phyloP scores from a whole-genome alignment of 2,888 invertebrate genomes.

The Rotaria macrura region DNA sequence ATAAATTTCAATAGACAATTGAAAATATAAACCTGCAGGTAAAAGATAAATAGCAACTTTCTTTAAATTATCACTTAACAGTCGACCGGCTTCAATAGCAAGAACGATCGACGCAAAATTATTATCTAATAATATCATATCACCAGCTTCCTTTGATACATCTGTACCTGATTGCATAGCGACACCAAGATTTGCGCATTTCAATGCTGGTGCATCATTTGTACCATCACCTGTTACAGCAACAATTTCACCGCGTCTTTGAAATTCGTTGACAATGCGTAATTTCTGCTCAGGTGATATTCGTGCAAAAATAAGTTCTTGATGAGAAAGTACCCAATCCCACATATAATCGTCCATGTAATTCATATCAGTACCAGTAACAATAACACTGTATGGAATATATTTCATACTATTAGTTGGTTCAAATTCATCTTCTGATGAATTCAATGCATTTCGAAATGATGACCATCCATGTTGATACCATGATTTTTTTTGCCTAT shows the following conservation, averaged over 20 bases:
- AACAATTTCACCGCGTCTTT: constrained; percentile 20
- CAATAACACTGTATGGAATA: not conserved
- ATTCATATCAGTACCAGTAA: constrained; percentile 21
- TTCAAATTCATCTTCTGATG: not conserved
- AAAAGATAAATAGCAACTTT: constrained; percentile 28
- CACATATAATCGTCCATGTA: constrained; percentile 19
- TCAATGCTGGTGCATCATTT: constrained; percentile 29
- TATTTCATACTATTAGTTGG: not conserved
- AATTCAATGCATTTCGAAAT: not conserved
- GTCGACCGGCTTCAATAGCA: constrained; percentile 26
- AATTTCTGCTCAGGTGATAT: constrained; percentile 32
- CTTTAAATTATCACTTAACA: constrained; percentile 26
- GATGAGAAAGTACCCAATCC: constrained; percentile 19
- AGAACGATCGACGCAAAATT: constrained; percentile 38
- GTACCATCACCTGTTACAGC: constrained; percentile 30
- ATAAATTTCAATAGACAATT: no score
- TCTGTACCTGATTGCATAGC: constrained; percentile 58
- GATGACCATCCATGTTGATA: not conserved
- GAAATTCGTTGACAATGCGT: constrained; percentile 27
- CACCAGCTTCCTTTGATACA: constrained; percentile 62
- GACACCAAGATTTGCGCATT: not conserved
- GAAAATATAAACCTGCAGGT: not conserved
- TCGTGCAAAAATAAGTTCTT: constrained; percentile 30
- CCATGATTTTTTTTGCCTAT: not conserved
- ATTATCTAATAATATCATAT: constrained; percentile 37